Percentiles rank a stretch among this genome's conserved stretches.
phyloP scores from a whole-genome alignment of 2,888 invertebrate genomes.

The Smittia sp. region DNA sequence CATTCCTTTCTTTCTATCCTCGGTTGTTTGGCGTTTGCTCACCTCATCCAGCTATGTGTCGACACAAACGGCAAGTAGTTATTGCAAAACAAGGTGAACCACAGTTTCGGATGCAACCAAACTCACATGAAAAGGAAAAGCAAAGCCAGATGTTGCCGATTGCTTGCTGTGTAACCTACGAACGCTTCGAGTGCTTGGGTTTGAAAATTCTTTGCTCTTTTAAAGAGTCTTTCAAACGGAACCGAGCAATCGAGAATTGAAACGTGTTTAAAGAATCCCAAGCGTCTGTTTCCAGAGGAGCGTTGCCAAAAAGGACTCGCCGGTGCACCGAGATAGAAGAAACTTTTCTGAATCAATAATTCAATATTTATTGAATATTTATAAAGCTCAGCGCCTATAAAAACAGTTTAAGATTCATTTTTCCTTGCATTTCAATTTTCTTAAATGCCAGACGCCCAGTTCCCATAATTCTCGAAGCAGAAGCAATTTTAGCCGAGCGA shows the following conservation, averaged over 20 bases:
- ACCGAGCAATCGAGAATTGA: no score
- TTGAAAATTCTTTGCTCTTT: no score
- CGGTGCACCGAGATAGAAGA: no score
- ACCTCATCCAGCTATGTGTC: slow-evolving; percentile 1
- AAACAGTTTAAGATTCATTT: slow-evolving; percentile 22
- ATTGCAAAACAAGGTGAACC: neutral
- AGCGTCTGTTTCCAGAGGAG: no score
- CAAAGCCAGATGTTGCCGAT: no score
- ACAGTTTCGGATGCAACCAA: neutral
- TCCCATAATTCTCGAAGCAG: neutral
- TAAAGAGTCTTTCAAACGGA: no score
- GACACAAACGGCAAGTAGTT: slow-evolving; percentile 23
- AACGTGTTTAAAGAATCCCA: no score
- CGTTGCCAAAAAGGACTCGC: no score
- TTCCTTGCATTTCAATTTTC: slow-evolving; percentile 36
- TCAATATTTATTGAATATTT: slow-evolving; percentile 39
- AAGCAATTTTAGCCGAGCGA: slow-evolving; percentile 6
- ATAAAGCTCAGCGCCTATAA: slow-evolving; percentile 27
- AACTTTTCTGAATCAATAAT: slow-evolving; percentile 20
- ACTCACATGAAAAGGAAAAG: no score
- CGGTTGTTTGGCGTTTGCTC: neutral
- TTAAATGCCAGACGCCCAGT: slow-evolving; percentile 29
- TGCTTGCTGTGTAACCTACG: no score
- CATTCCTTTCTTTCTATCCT: slow-evolving; percentile 19
- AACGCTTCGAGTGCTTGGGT: no score